Conservation (phyloP, 2,888 invertebrate genomes). For the Amphipoea lucens region DNA sequence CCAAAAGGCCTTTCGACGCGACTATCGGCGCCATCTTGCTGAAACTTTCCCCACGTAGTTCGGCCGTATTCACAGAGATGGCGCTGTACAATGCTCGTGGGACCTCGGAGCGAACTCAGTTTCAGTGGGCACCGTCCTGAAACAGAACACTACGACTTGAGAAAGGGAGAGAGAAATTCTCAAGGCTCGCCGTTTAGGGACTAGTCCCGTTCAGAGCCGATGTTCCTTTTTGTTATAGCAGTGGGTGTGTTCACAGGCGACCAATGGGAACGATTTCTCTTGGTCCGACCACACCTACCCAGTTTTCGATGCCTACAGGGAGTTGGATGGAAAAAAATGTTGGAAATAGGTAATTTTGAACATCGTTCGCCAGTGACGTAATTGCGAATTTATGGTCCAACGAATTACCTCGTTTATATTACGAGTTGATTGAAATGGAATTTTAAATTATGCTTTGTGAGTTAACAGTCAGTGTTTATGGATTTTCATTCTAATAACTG, state of each 20-base stretch:
- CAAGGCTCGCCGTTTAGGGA: conserved; percentile 86
- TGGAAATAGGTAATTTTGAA: conserved; percentile 88
- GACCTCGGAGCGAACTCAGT: conserved; percentile 80
- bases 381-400: conserved; percentile 84
- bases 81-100: conserved; percentile 75
- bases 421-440: conserved; percentile 68
- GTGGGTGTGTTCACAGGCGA: conserved; percentile 82
- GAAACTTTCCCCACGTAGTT: conserved; percentile 73
- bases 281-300: conserved; percentile 84
- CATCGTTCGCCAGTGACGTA: conserved; percentile 85
- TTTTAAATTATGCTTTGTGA: conserved; percentile 65
- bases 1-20: conserved; percentile 66
- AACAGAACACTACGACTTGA: conserved; percentile 79
- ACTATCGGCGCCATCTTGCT: conserved; percentile 84
- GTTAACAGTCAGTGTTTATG: conserved; percentile 53
- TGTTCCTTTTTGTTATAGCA: conserved; percentile 83
- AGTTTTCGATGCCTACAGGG: conserved; percentile 89
- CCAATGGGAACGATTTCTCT: conserved; percentile 85
- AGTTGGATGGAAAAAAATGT: conserved; percentile 86
- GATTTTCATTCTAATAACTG: conserved; percentile 36
- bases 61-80: conserved; percentile 74
- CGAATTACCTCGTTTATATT: conserved; percentile 68
- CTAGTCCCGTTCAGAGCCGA: conserved; percentile 70
- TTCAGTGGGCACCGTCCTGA: conserved; percentile 87
- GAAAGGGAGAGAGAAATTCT: conserved; percentile 89